Percentiles rank a stretch among this genome's conserved stretches.
Evolutionary conservation across 2,113 vertebrate species (phyloP).

Genomic region (Clarias magur): DNA sequence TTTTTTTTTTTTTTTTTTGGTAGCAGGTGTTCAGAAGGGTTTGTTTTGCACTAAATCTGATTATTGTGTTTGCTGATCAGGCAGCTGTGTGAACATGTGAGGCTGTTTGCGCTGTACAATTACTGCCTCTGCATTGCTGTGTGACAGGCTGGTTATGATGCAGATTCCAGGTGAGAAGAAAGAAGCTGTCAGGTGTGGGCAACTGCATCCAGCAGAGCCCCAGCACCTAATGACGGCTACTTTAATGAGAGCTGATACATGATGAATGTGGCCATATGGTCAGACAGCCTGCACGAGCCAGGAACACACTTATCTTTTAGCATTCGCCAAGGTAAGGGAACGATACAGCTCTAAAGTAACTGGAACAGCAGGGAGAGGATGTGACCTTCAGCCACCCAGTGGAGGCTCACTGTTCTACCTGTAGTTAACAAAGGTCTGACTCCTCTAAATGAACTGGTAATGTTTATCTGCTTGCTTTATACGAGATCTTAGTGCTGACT

Average conservation of each 20-base stretch:
- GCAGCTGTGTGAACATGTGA: slow-evolving; percentile 32
- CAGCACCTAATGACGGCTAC: slow-evolving; percentile 70
- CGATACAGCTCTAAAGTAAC: slow-evolving; percentile 62
- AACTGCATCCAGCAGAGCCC: slow-evolving; percentile 66
- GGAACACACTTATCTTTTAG: slow-evolving; percentile 61
- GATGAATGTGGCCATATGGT: slow-evolving; percentile 81
- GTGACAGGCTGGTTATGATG: slow-evolving; percentile 48
- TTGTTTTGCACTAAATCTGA: slow-evolving; percentile 18
- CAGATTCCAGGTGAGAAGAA: slow-evolving; percentile 55
- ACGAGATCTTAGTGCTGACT: slow-evolving; percentile 41
- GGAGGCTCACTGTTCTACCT: slow-evolving; percentile 57
- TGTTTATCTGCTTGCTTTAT: slow-evolving; percentile 34
- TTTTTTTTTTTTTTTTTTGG: background rate
- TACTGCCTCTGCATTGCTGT: slow-evolving; percentile 30
- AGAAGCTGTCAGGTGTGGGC: slow-evolving; percentile 63
- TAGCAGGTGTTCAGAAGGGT: slow-evolving; percentile 18
- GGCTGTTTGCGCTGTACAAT: slow-evolving; percentile 26
- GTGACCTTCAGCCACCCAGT: slow-evolving; percentile 67
- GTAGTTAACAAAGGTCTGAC: slow-evolving; percentile 37
- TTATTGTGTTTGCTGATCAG: slow-evolving; percentile 34
- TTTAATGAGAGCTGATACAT: slow-evolving; percentile 75
- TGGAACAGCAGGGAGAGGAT: slow-evolving; percentile 68
- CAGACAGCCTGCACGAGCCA: slow-evolving; percentile 73
- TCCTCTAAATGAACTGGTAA: slow-evolving; percentile 36
- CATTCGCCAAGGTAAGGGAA: slow-evolving; percentile 58